Conservation (phyloP, 2,113 vertebrate genomes). For the Corvus cornix region DNA sequence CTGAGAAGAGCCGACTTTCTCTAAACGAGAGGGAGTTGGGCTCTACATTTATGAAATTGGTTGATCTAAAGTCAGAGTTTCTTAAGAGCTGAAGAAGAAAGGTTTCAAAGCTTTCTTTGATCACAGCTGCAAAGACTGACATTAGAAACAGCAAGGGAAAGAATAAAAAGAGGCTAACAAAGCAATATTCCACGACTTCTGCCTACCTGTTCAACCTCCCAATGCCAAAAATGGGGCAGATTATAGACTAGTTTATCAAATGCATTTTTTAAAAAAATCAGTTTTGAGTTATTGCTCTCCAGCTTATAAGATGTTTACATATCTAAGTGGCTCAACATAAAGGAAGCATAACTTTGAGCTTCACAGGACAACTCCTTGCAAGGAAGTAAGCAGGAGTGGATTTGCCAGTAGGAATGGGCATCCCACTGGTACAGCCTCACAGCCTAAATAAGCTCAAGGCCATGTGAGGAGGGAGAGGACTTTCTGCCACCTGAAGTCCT, state of each 20-base stretch:
- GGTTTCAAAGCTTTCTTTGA: background rate
- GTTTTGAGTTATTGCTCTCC: background rate
- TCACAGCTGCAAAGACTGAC: constrained; percentile 5
- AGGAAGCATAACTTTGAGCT: background rate
- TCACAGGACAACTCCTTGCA: background rate
- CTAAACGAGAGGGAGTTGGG: background rate
- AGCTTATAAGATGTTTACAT: background rate
- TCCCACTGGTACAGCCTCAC: background rate
- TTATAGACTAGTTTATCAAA: background rate
- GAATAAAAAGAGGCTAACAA: background rate
- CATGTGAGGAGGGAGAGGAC: background rate
- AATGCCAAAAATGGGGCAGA: background rate
- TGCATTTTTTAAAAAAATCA: background rate
- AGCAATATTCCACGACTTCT: background rate
- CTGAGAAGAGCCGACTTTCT: background rate
- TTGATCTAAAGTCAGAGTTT: background rate
- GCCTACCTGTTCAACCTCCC: background rate
- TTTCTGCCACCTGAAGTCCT: background rate
- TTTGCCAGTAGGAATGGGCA: background rate
- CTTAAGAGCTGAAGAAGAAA: background rate
- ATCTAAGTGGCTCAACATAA: background rate
- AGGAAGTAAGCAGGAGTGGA: background rate
- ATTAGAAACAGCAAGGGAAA: background rate
- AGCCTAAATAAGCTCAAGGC: fast-evolving
- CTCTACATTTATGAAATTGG: background rate